Percentiles rank a stretch among this genome's conserved stretches.
phyloP scores from a whole-genome alignment of 2,797 vertebrate species.

The Eurystomus glaucurus region DNA sequence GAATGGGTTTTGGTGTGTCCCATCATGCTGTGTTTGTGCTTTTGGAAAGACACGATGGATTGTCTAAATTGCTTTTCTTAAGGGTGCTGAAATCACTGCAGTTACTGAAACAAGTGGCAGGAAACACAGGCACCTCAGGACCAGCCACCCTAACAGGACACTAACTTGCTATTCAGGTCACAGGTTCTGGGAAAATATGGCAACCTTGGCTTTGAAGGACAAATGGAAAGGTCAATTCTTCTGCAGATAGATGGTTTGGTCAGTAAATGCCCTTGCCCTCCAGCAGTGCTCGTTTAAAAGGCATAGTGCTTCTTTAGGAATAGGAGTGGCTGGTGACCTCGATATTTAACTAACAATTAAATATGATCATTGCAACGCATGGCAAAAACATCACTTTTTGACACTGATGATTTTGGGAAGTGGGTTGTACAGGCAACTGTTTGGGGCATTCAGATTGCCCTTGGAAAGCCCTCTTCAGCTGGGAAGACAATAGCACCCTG shows the following conservation, averaged over 20 bases:
- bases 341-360: constrained; percentile 28
- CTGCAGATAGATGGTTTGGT: constrained; percentile 13
- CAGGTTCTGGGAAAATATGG: fast-evolving
- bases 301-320: not conserved
- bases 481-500: not conserved
- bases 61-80: not conserved
- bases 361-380: not conserved
- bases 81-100: not conserved
- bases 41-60: not conserved
- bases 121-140: not conserved
- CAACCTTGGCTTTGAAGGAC: constrained; percentile 18
- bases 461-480: not conserved
- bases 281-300: not conserved
- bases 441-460: not conserved
- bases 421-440: not conserved
- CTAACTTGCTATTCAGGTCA: not conserved
- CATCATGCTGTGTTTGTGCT: not conserved
- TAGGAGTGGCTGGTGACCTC: constrained; percentile 24
- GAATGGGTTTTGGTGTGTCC: not conserved
- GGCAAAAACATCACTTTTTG: not conserved
- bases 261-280: constrained; percentile 36
- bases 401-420: not conserved
- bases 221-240: constrained; percentile 18
- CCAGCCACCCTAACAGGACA: not conserved
- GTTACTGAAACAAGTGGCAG: not conserved